Evolutionary conservation across 2,113 vertebrate genomes (phyloP).

Genomic region (Aramus guarauna): DNA sequence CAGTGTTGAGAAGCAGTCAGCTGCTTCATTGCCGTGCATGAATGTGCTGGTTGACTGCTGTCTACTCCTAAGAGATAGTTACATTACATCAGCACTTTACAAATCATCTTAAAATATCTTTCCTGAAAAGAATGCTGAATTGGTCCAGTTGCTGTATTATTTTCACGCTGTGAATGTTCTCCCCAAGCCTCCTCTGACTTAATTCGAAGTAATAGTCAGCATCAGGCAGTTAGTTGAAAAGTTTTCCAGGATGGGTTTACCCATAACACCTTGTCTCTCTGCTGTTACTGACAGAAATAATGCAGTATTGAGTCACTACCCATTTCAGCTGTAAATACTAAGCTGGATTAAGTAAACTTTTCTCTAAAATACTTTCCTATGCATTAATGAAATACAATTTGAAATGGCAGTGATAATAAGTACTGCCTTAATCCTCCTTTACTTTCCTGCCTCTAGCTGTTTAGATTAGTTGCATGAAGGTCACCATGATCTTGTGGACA

Average conservation of each 20-base stretch:
- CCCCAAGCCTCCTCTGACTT: background rate
- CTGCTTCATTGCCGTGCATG: background rate
- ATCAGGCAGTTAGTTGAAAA: background rate
- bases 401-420: background rate
- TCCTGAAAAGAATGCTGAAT: background rate
- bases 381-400: background rate
- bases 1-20: background rate
- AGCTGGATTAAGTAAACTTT: constrained; percentile 1
- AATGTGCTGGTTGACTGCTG: background rate
- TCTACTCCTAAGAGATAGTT: background rate
- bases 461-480: background rate
- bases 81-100: background rate
- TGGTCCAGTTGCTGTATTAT: background rate
- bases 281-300: background rate
- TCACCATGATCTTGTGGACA: background rate
- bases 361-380: background rate
- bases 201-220: background rate
- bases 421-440: background rate
- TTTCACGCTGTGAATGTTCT: background rate
- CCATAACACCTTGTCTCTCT: background rate
- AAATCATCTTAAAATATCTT: background rate
- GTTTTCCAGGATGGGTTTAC: background rate
- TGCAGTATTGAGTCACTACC: background rate
- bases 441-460: background rate
- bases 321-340: background rate